Conservation (phyloP, 2,888 invertebrate species). For the Agonopterix subpropinquella region DNA sequence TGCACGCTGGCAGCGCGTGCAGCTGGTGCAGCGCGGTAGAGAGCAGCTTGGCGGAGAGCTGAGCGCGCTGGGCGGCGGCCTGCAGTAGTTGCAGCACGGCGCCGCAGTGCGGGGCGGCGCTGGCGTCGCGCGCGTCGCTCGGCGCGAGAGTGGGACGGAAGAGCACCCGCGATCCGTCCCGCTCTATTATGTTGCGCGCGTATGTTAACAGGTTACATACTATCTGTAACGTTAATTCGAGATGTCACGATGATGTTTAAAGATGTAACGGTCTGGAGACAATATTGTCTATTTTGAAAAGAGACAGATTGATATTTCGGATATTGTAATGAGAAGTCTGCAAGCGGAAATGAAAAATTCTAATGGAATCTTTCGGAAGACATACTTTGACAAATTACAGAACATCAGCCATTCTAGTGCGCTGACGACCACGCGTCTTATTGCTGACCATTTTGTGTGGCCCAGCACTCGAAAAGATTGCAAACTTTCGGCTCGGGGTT, state of each 20-base stretch:
- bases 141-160: constrained; percentile 68
- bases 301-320: too few species aligned
- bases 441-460: too few species aligned
- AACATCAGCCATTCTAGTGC: too few species aligned
- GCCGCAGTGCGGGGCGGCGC: constrained; percentile 22
- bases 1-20: constrained; percentile 43
- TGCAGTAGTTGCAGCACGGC: constrained; percentile 38
- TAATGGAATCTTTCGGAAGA: too few species aligned
- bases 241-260: not conserved
- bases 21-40: constrained; percentile 46
- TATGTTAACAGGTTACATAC: constrained; percentile 83
- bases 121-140: constrained; percentile 35
- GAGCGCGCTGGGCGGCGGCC: constrained; percentile 19
- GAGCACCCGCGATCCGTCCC: constrained; percentile 68
- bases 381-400: too few species aligned
- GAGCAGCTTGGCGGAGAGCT: constrained; percentile 43
- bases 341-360: too few species aligned
- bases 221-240: constrained; percentile 63
- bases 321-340: too few species aligned
- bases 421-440: too few species aligned
- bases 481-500: too few species aligned
- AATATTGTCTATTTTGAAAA: too few species aligned
- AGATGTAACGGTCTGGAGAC: not conserved
- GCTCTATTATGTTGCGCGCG: constrained; percentile 79
- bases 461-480: too few species aligned